These are phyloP conservation scores for Heteronetta atricapilla DNA, from an alignment of 2,113 vertebrate species.

Conservation along the genomic window DNA sequence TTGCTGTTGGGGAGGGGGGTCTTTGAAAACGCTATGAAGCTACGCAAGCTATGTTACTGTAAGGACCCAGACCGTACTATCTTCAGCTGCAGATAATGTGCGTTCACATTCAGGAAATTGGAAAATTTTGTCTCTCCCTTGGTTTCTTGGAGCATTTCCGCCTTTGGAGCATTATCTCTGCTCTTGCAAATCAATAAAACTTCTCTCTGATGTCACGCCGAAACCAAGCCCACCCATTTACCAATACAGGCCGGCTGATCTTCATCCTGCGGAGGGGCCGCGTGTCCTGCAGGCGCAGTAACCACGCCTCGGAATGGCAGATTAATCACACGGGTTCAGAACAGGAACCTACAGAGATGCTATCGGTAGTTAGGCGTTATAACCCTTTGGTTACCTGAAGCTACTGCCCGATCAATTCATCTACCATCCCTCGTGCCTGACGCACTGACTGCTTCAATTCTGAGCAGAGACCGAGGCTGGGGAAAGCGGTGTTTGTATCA, in stretches of 20 bases:
- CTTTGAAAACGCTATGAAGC: not conserved
- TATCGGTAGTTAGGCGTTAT: rapidly evolving
- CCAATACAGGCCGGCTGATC: not conserved
- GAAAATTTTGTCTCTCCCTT: not conserved
- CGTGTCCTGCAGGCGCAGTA: not conserved
- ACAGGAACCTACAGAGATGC: not conserved
- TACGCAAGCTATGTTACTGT: not conserved
- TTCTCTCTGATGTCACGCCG: not conserved
- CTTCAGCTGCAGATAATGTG: not conserved
- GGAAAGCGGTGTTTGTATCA: not conserved
- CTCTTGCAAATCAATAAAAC: not conserved
- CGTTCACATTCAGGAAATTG: not conserved
- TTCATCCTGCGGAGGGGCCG: not conserved
- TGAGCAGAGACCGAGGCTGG: not conserved
- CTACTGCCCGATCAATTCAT: not conserved
- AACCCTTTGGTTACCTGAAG: not conserved
- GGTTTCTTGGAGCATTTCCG: not conserved
- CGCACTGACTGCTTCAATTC: not conserved
- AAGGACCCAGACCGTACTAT: not conserved
- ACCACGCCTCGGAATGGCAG: not conserved
- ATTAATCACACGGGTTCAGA: not conserved
- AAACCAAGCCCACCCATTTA: not conserved
- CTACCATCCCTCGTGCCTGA: not conserved
- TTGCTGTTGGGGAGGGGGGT: not conserved
- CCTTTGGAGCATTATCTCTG: not conserved